Conservation (phyloP, 1,140 invertebrate species). For the Microplitis demolitor region DNA sequence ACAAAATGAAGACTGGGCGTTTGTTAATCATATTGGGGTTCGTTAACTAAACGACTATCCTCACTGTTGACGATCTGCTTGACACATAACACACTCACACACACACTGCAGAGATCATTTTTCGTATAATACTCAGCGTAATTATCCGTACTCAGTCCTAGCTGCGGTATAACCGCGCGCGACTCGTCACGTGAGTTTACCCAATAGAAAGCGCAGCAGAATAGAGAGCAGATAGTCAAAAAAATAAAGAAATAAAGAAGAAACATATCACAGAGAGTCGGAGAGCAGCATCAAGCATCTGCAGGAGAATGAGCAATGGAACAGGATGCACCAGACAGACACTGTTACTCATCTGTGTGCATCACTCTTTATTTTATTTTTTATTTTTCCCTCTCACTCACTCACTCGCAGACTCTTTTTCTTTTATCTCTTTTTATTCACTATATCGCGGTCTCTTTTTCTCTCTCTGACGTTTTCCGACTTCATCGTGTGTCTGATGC, state of each 20-base stretch:
- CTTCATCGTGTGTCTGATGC: conserved; percentile 51
- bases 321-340: conserved; percentile 10
- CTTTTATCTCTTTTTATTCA: neutral
- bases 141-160: neutral
- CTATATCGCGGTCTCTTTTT: neutral
- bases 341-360: neutral
- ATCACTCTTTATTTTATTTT: neutral
- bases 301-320: neutral
- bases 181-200: neutral
- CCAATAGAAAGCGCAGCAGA: neutral
- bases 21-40: conserved; percentile 8
- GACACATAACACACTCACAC: too few species aligned
- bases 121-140: neutral
- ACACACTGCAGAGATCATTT: too few species aligned
- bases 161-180: neutral
- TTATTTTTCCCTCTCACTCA: neutral
- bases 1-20: neutral
- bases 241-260: neutral
- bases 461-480: conserved; percentile 23
- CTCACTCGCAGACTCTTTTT: neutral
- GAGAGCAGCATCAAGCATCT: neutral
- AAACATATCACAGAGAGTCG: neutral
- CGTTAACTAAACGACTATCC: conserved; percentile 1
- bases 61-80: neutral
- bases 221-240: neutral